Percentiles rank a stretch among this genome's conserved stretches.
Evolutionary conservation across 2,888 invertebrate genomes (phyloP).

Genomic region (Petrolisthes manimaculis): DNA sequence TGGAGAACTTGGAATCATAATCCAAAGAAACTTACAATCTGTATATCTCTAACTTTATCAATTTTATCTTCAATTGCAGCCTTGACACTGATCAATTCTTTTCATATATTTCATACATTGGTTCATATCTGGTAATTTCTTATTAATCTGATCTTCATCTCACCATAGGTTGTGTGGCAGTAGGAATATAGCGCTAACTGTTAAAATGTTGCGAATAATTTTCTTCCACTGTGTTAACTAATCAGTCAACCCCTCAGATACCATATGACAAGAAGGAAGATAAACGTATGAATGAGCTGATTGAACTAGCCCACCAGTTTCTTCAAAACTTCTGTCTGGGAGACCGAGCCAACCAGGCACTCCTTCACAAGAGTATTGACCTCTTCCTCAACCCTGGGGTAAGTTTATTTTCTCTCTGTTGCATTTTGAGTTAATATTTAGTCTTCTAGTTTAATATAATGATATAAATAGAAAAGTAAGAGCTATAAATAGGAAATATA

Average conservation of each 20-base stretch:
- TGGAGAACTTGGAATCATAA: no score
- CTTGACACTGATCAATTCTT: no score
- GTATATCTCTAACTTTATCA: no score
- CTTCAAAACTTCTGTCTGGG: conserved; percentile 96
- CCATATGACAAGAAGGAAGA: conserved; percentile 97
- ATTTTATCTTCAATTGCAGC: no score
- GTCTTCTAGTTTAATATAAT: no score
- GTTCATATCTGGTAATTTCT: no score
- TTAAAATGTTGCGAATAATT: neutral
- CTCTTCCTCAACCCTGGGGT: conserved; percentile 93
- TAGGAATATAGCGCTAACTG: neutral
- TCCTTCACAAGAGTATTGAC: conserved; percentile 93
- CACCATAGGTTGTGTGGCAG: neutral
- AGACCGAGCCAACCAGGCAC: conserved; percentile 95
- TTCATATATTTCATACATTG: no score
- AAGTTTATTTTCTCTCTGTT: conserved; percentile 69
- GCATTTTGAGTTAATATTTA: no score
- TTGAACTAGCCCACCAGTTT: conserved; percentile 95
- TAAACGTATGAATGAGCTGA: conserved; percentile 92
- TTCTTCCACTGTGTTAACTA: neutral
- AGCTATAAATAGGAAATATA: no score
- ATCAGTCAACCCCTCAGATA: conserved; percentile 72
- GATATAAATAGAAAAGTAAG: no score
- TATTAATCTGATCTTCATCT: neutral
- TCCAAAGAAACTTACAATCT: no score